Evolutionary conservation across 2,113 vertebrate species (phyloP), one percentile per base, ranked within the genome.

Genomic region (Lophochroa leadbeateri): DNA sequence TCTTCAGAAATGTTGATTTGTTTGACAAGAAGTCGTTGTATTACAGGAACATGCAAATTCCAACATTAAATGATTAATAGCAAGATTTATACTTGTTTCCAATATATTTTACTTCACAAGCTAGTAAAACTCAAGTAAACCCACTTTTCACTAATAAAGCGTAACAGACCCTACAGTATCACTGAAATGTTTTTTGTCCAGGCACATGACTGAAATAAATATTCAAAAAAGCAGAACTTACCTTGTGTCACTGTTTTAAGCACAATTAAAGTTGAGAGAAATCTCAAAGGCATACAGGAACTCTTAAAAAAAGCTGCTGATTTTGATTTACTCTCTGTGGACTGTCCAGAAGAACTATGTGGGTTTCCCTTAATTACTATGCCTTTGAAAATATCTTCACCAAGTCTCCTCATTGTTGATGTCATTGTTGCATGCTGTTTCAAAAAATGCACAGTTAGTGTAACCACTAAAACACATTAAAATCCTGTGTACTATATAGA

Each of bases 201-300:
- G 58, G 31, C 15, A 64, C 6, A 28, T 4, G 7, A 81, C 29
- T 67, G 21, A 77, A 91, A 78, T 7, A 78, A 50, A 55, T 25
- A 70, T 31, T 13, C 8, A 2, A 60, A 79, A 78, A 68, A 47
- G 17, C 7, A 91, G 72, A 76, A 69, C 96, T 94, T 97, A 99
- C 99, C 99, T 98, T 98, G 98, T 83, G 98, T 98, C 89, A 99
- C 95, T 75, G 99, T 99, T 97, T 96, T 98, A 47, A 99, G 98
- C 94, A 99, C 94, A 96, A 99, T 98, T 93, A 99, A 97, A 69
- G 97, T 98, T 82, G 99, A 99, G 76, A 99, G 93, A 87, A 99
- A 97, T 77, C 98, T 97, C 79, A 98, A 92, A 79, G 98, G 98
- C 78, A 98, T 97, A 95, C 57, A 98, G 75, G 98, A 96, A 83